These are phyloP conservation scores for Phyllotis vaccarum DNA, from an alignment of 2,797 vertebrate species.

Conservation along the genomic window DNA sequence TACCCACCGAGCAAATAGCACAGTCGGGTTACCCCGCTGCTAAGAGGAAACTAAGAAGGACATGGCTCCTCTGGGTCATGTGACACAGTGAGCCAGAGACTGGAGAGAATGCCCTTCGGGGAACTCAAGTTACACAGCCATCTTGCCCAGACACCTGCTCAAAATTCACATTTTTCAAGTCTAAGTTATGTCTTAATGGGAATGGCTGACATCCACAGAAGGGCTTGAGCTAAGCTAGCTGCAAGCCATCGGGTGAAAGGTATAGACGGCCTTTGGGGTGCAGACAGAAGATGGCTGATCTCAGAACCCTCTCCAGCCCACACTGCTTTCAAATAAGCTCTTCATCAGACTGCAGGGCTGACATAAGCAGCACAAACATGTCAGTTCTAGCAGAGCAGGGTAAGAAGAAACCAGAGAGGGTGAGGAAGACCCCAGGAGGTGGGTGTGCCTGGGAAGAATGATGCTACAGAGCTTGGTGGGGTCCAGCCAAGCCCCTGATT, in stretches of 20 bases:
- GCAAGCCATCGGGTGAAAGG: neutral
- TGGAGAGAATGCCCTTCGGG: constrained; percentile 60
- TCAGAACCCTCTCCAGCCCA: neutral
- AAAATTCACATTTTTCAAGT: constrained; percentile 65
- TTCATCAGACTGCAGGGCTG: neutral
- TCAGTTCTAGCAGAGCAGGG: neutral
- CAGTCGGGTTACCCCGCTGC: constrained; percentile 74
- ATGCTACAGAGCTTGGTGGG: neutral
- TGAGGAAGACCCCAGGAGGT: neutral
- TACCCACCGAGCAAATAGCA: constrained; percentile 81
- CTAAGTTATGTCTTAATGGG: constrained; percentile 29
- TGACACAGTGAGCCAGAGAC: constrained; percentile 76
- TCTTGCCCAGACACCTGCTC: constrained; percentile 59
- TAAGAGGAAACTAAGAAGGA: constrained; percentile 83
- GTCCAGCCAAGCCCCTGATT: neutral
- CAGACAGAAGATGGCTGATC: neutral
- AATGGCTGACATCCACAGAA: constrained; percentile 56
- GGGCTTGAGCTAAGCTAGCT: constrained; percentile 44
- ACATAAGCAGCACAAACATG: neutral
- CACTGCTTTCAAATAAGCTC: neutral
- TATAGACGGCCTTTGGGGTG: fast-evolving
- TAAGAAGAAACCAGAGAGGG: neutral
- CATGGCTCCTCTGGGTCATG: constrained; percentile 72
- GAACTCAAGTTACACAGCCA: constrained; percentile 68
- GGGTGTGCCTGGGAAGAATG: too few relatives aligned